These are phyloP conservation scores for Ophraella communa DNA, from an alignment of 2,888 invertebrate species.

Conservation along the genomic window DNA sequence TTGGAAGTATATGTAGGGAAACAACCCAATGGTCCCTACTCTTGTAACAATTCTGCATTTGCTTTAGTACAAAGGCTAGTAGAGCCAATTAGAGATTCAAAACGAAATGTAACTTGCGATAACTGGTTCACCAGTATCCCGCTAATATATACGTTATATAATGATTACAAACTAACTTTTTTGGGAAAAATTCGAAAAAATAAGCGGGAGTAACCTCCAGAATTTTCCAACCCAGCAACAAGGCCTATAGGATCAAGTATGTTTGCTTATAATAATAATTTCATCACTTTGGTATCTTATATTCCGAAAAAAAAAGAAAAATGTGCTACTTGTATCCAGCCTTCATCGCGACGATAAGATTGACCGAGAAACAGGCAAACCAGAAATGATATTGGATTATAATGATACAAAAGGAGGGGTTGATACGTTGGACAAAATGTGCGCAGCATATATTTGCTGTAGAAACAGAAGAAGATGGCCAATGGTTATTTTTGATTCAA, in stretches of 20 bases:
- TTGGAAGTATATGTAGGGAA: too few relatives aligned
- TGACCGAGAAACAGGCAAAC: slow-evolving; percentile 37
- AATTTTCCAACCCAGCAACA: slow-evolving; percentile 41
- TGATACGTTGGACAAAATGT: slow-evolving; percentile 34
- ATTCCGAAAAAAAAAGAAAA: slow-evolving; percentile 46
- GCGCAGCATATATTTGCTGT: slow-evolving; percentile 33
- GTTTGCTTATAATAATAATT: slow-evolving; percentile 45
- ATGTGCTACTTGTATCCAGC: slow-evolving; percentile 46
- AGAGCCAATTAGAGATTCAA: too few relatives aligned
- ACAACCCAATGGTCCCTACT: too few relatives aligned
- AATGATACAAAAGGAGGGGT: slow-evolving; percentile 35
- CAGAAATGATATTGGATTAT: slow-evolving; percentile 34
- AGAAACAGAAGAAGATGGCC: slow-evolving; percentile 36
- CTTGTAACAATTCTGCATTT: too few relatives aligned
- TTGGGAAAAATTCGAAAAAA: too few relatives aligned
- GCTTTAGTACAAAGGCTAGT: too few relatives aligned
- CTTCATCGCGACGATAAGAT: slow-evolving; percentile 46
- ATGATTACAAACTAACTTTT: too few relatives aligned
- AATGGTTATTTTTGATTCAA: slow-evolving; percentile 35
- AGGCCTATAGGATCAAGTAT: slow-evolving; percentile 39
- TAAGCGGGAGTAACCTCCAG: too few relatives aligned
- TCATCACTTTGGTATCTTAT: slow-evolving; percentile 43
- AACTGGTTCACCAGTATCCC: too few relatives aligned
- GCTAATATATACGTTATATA: too few relatives aligned
- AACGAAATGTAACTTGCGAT: too few relatives aligned